Conservation (phyloP, 2,113 vertebrate genomes). For the Anthoscopus minutus region DNA sequence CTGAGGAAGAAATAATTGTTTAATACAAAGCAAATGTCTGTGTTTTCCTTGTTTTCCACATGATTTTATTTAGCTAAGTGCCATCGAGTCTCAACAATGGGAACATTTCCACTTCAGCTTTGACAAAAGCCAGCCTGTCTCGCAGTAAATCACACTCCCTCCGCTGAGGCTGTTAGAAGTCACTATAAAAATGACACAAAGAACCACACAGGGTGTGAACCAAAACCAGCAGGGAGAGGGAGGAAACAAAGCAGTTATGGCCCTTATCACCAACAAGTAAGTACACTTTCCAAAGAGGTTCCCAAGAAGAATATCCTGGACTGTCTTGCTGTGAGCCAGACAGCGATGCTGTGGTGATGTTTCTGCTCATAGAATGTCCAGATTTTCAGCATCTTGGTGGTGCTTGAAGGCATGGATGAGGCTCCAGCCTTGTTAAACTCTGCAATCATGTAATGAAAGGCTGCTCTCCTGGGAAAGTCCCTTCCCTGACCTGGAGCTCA, state of each 20-base stretch:
- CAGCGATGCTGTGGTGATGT: accelerated
- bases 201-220: neutral
- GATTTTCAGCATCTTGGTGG: neutral
- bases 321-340: accelerated
- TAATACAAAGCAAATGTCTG: neutral
- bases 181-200: neutral
- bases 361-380: accelerated
- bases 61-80: conserved; percentile 60
- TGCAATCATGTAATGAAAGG: neutral
- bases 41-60: conserved; percentile 20
- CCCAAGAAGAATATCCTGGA: neutral
- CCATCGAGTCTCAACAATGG: conserved; percentile 44
- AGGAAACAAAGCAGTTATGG: neutral
- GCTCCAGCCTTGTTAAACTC: neutral
- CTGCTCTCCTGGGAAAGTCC: neutral
- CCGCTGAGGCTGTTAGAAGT: neutral
- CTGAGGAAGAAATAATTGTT: neutral
- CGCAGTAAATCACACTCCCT: conserved; percentile 45
- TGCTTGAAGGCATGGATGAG: neutral
- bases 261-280: neutral
- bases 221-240: neutral
- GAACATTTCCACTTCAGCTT: conserved; percentile 49
- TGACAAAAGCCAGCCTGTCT: conserved; percentile 27
- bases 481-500: accelerated
- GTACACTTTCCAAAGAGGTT: neutral